Conservation (phyloP, 2,113 vertebrate genomes). For the Sorex fumeus region DNA sequence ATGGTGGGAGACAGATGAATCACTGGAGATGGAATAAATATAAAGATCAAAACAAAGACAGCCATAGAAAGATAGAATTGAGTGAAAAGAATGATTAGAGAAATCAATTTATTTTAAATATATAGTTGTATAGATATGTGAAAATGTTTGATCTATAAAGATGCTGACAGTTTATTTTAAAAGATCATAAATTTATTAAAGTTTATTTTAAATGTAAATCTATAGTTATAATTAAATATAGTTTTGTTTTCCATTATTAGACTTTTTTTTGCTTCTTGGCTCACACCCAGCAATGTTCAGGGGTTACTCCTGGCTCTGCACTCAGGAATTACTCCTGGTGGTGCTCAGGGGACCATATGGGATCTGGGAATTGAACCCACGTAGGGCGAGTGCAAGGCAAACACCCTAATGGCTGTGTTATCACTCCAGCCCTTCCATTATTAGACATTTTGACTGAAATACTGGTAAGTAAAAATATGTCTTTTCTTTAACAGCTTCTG, state of each 20-base stretch:
- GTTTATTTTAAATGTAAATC: not conserved
- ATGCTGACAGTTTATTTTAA: not conserved
- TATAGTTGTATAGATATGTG: not conserved
- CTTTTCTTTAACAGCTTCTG: not conserved
- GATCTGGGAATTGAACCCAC: too few species aligned
- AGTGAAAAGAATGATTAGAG: not conserved
- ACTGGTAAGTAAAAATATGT: not conserved
- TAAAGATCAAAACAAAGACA: not conserved
- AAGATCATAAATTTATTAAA: not conserved
- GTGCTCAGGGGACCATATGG: too few species aligned
- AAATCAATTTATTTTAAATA: not conserved
- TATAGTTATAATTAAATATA: not conserved
- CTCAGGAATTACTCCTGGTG: too few species aligned
- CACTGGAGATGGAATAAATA: not conserved
- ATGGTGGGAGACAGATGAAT: not conserved
- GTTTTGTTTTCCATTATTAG: not conserved
- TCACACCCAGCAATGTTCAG: too few species aligned
- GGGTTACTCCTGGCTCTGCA: too few species aligned
- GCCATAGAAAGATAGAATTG: not conserved
- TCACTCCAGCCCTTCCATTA: too few species aligned
- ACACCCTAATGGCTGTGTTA: too few species aligned
- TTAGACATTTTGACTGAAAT: not conserved
- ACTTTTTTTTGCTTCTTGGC: too few species aligned
- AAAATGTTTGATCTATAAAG: not conserved
- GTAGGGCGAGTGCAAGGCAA: too few species aligned